These are phyloP conservation scores for Silurus meridionalis DNA, from an alignment of 2,113 vertebrate genomes.

Conservation along the genomic window DNA sequence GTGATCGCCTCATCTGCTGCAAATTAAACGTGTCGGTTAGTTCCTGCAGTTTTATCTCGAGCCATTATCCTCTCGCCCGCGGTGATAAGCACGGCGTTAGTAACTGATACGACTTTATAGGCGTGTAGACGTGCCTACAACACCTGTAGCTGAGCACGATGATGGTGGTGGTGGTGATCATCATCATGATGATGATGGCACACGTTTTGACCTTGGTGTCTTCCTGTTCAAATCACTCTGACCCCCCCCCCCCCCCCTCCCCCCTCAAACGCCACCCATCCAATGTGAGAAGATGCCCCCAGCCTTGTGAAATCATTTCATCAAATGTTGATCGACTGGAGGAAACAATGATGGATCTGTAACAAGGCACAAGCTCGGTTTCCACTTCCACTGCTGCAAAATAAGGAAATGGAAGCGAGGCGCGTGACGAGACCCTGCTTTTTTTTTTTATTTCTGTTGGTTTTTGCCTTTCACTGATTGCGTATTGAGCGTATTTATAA, in stretches of 20 bases:
- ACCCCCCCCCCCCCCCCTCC: no score
- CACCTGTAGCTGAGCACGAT: conserved; percentile 22
- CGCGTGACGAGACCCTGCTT: conserved; percentile 69
- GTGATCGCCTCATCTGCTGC: background rate
- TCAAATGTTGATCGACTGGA: background rate
- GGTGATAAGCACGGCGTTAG: background rate
- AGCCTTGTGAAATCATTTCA: background rate
- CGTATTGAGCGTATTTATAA: background rate
- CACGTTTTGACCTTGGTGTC: background rate
- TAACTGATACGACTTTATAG: conserved; percentile 5
- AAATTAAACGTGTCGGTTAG: conserved; percentile 17
- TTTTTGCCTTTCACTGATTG: background rate
- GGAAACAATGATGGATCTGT: background rate
- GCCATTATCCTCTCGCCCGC: background rate
- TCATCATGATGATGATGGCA: background rate
- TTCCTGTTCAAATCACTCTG: background rate
- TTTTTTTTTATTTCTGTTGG: conserved; percentile 26
- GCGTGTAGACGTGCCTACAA: background rate
- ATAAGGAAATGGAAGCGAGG: conserved; percentile 79
- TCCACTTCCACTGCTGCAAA: conserved; percentile 67
- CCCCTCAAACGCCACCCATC: no score
- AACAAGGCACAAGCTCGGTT: conserved; percentile 28
- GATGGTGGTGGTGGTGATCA: background rate
- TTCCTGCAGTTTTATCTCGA: conserved; percentile 12
- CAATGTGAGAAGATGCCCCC: background rate